These are phyloP conservation scores for Palythoa heliodiscus DNA, from an alignment of 92 coral and sea anemone genomes.

Conservation along the genomic window DNA sequence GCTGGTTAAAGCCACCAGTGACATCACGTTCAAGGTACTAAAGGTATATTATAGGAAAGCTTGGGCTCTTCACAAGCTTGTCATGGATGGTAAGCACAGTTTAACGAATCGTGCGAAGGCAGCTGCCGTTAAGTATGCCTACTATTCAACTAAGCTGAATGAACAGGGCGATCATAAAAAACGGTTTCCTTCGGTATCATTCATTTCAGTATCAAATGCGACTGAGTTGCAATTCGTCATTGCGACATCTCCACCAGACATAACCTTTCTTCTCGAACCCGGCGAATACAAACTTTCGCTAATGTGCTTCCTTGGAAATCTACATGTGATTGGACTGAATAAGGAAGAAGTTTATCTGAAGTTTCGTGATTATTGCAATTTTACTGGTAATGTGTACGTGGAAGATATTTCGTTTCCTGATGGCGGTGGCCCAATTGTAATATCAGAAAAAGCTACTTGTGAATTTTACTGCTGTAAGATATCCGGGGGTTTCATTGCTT, in stretches of 20 bases:
- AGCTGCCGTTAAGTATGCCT: conserved; percentile 54
- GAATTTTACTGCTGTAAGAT: conserved; percentile 52
- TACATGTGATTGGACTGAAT: conserved; percentile 58
- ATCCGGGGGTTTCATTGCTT: conserved; percentile 61
- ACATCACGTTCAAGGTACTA: conserved; percentile 27
- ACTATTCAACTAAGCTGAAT: conserved; percentile 43
- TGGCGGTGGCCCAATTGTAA: conserved; percentile 37
- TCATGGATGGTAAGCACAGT: conserved; percentile 24
- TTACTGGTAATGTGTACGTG: conserved; percentile 39
- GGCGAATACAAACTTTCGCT: conserved; percentile 54
- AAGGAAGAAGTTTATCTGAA: conserved; percentile 24
- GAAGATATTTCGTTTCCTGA: conserved; percentile 58
- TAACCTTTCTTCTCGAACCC: conserved; percentile 61
- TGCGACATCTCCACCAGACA: conserved; percentile 11
- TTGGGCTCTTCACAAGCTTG: conserved; percentile 74
- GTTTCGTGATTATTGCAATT: background rate
- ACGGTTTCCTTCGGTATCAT: conserved; percentile 52
- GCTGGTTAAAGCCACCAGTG: background rate
- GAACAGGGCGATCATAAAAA: background rate
- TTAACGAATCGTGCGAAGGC: conserved; percentile 44
- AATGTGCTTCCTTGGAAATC: conserved; percentile 13
- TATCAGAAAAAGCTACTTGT: background rate
- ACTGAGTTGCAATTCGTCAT: conserved; percentile 27
- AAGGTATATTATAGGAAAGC: conserved; percentile 62
- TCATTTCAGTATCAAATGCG: conserved; percentile 44